Evolutionary conservation across 2,113 vertebrate species (phyloP).

Genomic region (Centropristis striata): DNA sequence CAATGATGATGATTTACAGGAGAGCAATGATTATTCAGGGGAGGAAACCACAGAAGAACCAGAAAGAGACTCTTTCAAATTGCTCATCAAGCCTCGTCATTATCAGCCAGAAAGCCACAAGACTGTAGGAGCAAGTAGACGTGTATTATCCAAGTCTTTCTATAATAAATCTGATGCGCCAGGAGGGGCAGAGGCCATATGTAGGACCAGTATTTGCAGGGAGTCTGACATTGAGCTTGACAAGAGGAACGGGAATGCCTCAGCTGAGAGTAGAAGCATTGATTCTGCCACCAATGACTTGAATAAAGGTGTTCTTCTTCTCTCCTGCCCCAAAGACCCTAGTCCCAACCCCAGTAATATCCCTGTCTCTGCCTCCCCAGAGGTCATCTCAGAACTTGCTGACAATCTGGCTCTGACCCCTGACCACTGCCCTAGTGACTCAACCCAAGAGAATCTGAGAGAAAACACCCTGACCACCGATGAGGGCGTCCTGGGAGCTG

Average conservation of each 20-base stretch:
- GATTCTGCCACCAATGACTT: conserved; percentile 86
- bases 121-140: conserved; percentile 63
- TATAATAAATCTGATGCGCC: conserved; percentile 52
- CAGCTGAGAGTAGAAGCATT: conserved; percentile 44
- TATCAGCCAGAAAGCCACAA: conserved; percentile 61
- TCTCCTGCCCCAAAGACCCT: conserved; percentile 83
- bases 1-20: conserved; percentile 34
- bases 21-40: conserved; percentile 32
- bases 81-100: conserved; percentile 76
- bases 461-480: conserved; percentile 82
- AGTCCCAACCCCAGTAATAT: conserved; percentile 86
- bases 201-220: conserved; percentile 24
- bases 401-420: conserved; percentile 81
- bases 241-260: conserved; percentile 78
- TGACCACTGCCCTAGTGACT: conserved; percentile 78
- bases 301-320: conserved; percentile 85
- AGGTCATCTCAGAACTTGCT: conserved; percentile 77
- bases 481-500: conserved; percentile 74
- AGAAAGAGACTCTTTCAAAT: conserved; percentile 77
- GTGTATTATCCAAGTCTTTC: conserved; percentile 66
- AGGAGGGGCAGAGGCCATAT: conserved; percentile 51
- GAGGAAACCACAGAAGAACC: conserved; percentile 48
- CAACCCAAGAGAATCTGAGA: conserved; percentile 85
- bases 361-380: conserved; percentile 81
- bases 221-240: conserved; percentile 74